These are phyloP conservation scores for Clarias platycephalus DNA, from an alignment of 2,797 vertebrate genomes.

Conservation along the genomic window DNA sequence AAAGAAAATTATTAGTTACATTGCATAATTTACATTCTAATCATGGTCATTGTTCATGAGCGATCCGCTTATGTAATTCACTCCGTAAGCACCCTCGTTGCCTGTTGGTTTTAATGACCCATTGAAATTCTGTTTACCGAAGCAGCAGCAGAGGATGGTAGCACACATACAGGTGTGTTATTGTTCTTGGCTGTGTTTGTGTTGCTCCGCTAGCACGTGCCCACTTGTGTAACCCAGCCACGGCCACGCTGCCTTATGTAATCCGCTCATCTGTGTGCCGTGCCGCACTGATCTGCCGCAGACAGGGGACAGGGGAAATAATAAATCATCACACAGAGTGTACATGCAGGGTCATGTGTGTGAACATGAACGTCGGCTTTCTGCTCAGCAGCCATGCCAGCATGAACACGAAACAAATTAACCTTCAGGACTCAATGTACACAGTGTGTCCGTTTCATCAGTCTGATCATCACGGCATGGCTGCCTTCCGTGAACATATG, in stretches of 20 bases:
- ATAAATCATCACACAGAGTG: slow-evolving; percentile 28
- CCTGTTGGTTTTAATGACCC: slow-evolving; percentile 9
- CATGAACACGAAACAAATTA: slow-evolving; percentile 16
- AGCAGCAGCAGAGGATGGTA: background rate
- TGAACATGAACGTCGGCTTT: slow-evolving; percentile 6
- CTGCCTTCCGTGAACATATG: background rate
- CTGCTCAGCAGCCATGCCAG: slow-evolving; percentile 11
- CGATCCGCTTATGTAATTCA: background rate
- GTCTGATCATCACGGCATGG: background rate
- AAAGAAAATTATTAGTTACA: background rate
- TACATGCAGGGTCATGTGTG: slow-evolving; percentile 7
- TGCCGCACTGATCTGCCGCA: slow-evolving; percentile 23
- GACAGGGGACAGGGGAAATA: slow-evolving; percentile 29
- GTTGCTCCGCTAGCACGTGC: slow-evolving; percentile 69
- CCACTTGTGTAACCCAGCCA: slow-evolving; percentile 76
- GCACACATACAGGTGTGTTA: slow-evolving; percentile 47
- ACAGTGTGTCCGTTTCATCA: background rate
- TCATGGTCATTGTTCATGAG: background rate
- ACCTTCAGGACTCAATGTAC: background rate
- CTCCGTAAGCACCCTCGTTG: background rate
- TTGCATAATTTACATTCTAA: background rate
- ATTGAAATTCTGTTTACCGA: slow-evolving; percentile 23
- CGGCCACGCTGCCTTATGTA: slow-evolving; percentile 72
- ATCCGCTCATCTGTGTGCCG: slow-evolving; percentile 60
- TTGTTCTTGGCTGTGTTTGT: slow-evolving; percentile 59